Evolutionary conservation across 2,113 vertebrate species (phyloP), one percentile per base, ranked within the genome.

Genomic region (Nyctibius bracteatus): DNA sequence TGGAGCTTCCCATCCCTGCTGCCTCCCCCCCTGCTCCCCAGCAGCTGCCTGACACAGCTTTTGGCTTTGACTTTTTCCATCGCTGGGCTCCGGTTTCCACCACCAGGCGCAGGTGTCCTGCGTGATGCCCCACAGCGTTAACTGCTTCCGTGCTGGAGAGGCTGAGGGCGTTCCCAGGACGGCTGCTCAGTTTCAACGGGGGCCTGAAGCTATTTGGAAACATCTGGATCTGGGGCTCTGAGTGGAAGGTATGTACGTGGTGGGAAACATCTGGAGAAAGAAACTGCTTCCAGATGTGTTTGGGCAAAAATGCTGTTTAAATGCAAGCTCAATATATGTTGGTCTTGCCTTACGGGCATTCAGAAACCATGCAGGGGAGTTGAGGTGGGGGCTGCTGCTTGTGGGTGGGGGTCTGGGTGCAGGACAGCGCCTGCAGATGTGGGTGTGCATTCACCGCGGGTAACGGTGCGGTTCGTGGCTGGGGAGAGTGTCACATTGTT

Each of bases 11-110:
- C 46, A 16, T 61, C 49, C 35, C 46, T 0, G 2, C 62, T 82
- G 51, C 70, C 49, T 65, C 70, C 44, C 55, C 23, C 54, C 24
- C 5, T 0, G 21, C 46, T 81, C 52, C 66, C 55, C 71, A 67
- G 59, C 88, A 93, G 93, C 85, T 95, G 75, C 2, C 77, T 70
- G 85, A 44, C 54, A 37, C 22, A 17, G 87, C 81, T 90, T 81
- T 80, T 80, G 88, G 90, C 96, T 92, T 43, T 47, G 46, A 77
- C 72, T 96, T 95, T 90, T 94, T 88, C 94, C 75, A 74, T 33
- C 67, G 51, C 92, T 41, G 37, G 49, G 63, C 52, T 88, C 72
- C 3, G 1, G n/a, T n/a, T n/a, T n/a, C n/a, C n/a, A n/a, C 96
- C 79, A 62, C 3, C 58, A 37, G 57, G 66, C 7, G 15, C 92